Percentiles rank a stretch among this genome's conserved stretches.
Conservation (phyloP, 2,888 invertebrate species). For the Pimpla rufipes region DNA sequence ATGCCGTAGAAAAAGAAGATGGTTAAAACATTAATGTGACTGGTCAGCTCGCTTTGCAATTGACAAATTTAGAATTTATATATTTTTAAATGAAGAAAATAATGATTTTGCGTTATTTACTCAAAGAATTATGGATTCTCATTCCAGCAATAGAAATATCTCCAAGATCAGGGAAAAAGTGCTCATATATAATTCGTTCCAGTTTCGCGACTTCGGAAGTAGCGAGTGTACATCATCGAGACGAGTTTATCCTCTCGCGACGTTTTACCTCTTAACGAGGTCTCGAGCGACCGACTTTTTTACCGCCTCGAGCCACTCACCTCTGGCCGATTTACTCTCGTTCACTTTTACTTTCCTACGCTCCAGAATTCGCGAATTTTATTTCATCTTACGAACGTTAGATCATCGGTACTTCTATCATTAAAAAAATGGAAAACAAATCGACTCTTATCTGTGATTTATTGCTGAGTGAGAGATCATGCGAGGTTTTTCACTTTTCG, state of each 20-base stretch:
- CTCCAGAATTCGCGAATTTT: slow-evolving; percentile 28
- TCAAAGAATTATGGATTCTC: neutral
- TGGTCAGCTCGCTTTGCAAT: too few relatives aligned
- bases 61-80: neutral
- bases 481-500: slow-evolving; percentile 1
- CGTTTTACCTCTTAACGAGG: slow-evolving; percentile 18
- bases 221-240: neutral
- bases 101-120: neutral
- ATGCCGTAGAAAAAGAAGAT: too few relatives aligned
- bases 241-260: slow-evolving; percentile 34
- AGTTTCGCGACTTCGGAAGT: slow-evolving; percentile 21
- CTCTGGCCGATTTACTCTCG: slow-evolving; percentile 44
- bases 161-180: neutral
- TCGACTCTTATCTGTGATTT: neutral
- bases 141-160: neutral
- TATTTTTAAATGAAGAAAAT: neutral
- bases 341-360: slow-evolving; percentile 59
- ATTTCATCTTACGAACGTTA: neutral
- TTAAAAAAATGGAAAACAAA: neutral
- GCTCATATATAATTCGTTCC: slow-evolving; percentile 17
- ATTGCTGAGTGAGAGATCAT: neutral
- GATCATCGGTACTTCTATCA: neutral
- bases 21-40: too few relatives aligned
- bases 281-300: slow-evolving; percentile 54
- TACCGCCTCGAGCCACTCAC: slow-evolving; percentile 34